Base-by-base conservation (phyloP, 1,140 invertebrate genomes). In the Notospermus geniculatus region DNA sequence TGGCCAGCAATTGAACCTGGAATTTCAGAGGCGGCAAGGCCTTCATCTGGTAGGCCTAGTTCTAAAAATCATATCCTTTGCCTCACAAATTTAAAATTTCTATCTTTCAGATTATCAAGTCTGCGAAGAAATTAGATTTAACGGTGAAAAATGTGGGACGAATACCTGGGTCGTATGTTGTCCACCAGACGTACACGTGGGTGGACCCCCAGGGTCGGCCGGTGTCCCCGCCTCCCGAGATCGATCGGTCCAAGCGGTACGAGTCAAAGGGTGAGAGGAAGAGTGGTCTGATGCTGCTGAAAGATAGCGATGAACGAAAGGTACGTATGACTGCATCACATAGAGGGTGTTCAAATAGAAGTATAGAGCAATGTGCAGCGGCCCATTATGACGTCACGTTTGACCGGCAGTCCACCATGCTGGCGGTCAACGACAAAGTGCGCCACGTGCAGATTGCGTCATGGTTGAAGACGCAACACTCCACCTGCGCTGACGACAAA, bases 121-220 rank as follows among this genome's bases (percentile, higher is more conserved):
- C 91, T 41, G 91, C 89, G 79, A 86, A 88, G 66, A 89, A 89
- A 69, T 82, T 95, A 65, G 91, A 90, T 72, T 90, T 95, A 88
- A 90, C 91, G 53, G 90, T 95, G 62, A 86, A 90, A 54, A 93
- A 92, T 19, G 91, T 95, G 84, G 91, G 92, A 41, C 71, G 83
- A 84, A 83, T 83, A 23, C 73, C 67, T 67, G 84, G 75, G 81
- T 85, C 85, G 11, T 87, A 84, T 67, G 82, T 85, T 25, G 84
- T 88, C 43, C 86, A 90, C 39, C 90, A 92, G 66, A 39, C 68
- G 28, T 95, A 92, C 81, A 91, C 90, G 19, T 95, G 93, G 93
- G 92, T 94, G 84, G 91, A 95, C 78, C 84, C 91, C 29, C 89
- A 91, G 68, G 92, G 92, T 27, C 83, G 91, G 60, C 89, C 91